Conservation (phyloP, 2,888 invertebrate genomes). For the Tromatobia lineatoria region DNA sequence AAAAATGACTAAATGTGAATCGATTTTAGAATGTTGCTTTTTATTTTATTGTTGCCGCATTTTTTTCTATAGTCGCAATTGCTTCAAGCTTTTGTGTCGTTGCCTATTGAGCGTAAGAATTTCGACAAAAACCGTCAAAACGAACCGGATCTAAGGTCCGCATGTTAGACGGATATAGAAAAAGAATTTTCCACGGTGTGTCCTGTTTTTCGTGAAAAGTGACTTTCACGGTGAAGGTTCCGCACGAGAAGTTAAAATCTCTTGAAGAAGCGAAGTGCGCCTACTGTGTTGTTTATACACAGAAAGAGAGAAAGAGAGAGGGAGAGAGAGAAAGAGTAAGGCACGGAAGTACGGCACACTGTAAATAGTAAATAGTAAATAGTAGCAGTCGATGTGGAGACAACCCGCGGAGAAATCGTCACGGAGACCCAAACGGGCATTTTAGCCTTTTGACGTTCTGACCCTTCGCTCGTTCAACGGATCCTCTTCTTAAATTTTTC, state of each 20-base stretch:
- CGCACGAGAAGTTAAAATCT: conserved; percentile 57
- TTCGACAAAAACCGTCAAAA: neutral
- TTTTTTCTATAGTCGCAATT: neutral
- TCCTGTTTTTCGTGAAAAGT: conserved; percentile 52
- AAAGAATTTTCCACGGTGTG: conserved; percentile 61
- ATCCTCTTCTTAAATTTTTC: conserved; percentile 50
- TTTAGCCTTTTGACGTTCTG: conserved; percentile 56
- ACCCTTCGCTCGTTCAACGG: conserved; percentile 49
- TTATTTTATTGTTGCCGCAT: too few species aligned
- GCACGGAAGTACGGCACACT: conserved; percentile 9
- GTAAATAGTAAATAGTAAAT: conserved; percentile 48
- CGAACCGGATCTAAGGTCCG: neutral
- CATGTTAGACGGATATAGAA: neutral
- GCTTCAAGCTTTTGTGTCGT: neutral
- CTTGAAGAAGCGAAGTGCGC: conserved; percentile 32
- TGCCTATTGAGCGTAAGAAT: neutral
- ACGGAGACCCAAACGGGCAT: conserved; percentile 58
- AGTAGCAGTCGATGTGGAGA: conserved; percentile 41
- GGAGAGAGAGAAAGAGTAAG: too few species aligned
- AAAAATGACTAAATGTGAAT: too few species aligned
- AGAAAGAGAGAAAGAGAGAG: neutral
- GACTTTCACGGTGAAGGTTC: conserved; percentile 54
- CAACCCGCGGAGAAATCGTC: conserved; percentile 66
- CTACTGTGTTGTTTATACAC: conserved; percentile 16
- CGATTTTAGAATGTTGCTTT: too few species aligned